Evolutionary conservation across 1,140 invertebrate genomes (phyloP), one percentile per base, ranked within the genome.

Genomic region (Drosophila willistoni): DNA sequence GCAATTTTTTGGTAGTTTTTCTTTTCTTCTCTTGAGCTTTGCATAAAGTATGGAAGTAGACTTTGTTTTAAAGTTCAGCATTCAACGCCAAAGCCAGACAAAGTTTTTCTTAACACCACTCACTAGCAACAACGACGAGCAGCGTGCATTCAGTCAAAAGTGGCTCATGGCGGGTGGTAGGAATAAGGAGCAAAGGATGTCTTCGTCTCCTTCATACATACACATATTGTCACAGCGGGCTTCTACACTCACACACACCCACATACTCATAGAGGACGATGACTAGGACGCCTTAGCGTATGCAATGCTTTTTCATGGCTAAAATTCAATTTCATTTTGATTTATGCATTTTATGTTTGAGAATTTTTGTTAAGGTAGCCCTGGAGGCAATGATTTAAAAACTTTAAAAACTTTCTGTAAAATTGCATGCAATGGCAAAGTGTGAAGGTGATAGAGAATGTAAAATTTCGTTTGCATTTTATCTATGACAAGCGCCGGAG

Each of bases 281-380:
- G 29, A 29, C 29, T 29, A 29, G 0, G 29, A 29, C 29, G 63
- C 73, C 22, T 68, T 67, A 51, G 73, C 60, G 56, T 55, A 63
- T 84, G 67, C 68, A 71, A 17, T 69, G 76, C 64, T 60, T 68
- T 78, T 77, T 70, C 73, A 82, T 71, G 75, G 68, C 73, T 83
- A 65, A 80, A 86, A 86, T 86, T 86, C 83, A 86, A 86, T 86
- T 86, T 86, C 68, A 61, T 71, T 80, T 87, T 87, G 84, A 87
- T 87, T 87, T 87, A 89, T 87, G 84, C 84, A 87, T 82, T 86
- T 82, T 87, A 39, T 71, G 64, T 72, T 69, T 60, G 69, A 87
- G 17, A 22, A 51, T 51, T 51, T 51, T 79, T 77, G 68, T 54
- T 71, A 67, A 66, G 74, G 64, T 65, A 57, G 70, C 55, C 66